phyloP scores from a whole-genome alignment of 2,797 vertebrate species.

The Lates japonicus region DNA sequence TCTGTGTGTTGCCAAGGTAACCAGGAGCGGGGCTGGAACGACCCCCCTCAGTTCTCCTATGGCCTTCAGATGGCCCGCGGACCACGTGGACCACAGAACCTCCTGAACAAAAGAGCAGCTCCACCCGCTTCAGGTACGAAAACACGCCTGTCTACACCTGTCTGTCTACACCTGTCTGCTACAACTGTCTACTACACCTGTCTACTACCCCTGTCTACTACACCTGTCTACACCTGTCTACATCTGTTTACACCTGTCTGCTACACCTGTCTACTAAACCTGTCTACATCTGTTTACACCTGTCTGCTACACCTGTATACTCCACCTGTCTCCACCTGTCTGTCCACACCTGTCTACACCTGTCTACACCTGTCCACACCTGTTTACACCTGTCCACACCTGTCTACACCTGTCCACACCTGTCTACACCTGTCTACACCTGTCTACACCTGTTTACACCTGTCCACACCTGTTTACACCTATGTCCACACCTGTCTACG shows the following conservation, averaged over 20 bases:
- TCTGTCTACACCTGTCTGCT: not conserved
- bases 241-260: not conserved
- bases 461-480: no score
- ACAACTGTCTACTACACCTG: no score
- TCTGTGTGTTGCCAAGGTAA: slow-evolving; percentile 85
- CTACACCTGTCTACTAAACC: no score
- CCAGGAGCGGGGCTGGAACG: slow-evolving; percentile 94
- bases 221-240: not conserved
- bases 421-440: not conserved
- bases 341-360: no score
- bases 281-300: no score
- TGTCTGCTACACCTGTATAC: no score
- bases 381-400: no score
- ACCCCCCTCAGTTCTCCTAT: slow-evolving; percentile 95
- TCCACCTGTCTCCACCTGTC: no score
- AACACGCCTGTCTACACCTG: not conserved
- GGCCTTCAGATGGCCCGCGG: slow-evolving; percentile 86
- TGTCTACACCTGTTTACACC: not conserved
- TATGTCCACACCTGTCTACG: no score
- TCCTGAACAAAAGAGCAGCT: slow-evolving; percentile 85
- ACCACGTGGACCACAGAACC: slow-evolving; percentile 71
- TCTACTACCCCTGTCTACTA: not conserved
- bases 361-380: no score
- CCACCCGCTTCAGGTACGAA: slow-evolving; percentile 67
- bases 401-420: no score